Evolutionary conservation across 2,113 vertebrate species (phyloP).

Genomic region (Guaruba guarouba): DNA sequence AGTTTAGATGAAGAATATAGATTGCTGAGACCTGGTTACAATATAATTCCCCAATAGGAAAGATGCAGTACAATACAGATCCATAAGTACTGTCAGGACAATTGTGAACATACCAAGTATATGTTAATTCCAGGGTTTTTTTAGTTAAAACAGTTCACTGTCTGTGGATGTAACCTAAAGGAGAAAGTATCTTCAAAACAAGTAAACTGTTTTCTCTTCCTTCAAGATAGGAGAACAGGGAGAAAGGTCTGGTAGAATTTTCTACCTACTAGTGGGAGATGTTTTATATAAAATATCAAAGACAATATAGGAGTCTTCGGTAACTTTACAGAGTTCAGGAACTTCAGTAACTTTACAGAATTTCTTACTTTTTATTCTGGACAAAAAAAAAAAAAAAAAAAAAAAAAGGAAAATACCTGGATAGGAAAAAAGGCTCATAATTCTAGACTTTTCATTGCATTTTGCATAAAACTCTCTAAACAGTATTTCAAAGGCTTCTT

Average conservation of each 20-base stretch:
- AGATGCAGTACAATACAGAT: not conserved
- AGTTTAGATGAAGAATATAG: not conserved
- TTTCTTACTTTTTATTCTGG: not conserved
- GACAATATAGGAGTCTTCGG: not conserved
- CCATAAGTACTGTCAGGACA: not conserved
- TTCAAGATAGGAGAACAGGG: not conserved
- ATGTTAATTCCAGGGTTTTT: not conserved
- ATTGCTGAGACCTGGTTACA: not conserved
- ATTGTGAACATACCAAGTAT: not conserved
- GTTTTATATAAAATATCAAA: not conserved
- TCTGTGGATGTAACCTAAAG: not conserved
- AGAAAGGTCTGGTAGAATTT: not conserved
- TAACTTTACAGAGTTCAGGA: not conserved
- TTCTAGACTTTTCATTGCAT: not conserved
- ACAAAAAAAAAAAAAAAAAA: fast-evolving
- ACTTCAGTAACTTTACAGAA: not conserved
- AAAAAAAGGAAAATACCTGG: no score
- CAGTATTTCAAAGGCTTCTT: not conserved
- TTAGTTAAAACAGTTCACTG: not conserved
- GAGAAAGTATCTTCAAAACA: not conserved
- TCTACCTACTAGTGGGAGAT: not conserved
- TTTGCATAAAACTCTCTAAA: not conserved
- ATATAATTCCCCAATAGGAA: not conserved
- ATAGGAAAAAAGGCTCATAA: no score
- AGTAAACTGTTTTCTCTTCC: not conserved